Evolutionary conservation across 2,888 invertebrate genomes (phyloP).

Genomic region (Apotomis betuletana): DNA sequence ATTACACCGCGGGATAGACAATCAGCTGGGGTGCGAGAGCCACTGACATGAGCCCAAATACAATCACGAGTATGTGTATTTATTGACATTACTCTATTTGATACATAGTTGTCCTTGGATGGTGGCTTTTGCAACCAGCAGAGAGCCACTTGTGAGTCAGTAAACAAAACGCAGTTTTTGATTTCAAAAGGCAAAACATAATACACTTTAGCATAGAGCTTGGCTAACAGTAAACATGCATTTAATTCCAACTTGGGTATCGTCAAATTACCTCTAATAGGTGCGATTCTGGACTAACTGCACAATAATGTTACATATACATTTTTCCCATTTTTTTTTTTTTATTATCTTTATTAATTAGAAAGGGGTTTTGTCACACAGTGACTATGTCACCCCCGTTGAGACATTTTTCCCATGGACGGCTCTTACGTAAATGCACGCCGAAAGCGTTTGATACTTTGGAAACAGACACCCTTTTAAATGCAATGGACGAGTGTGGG

Average conservation of each 20-base stretch:
- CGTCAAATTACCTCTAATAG: not conserved
- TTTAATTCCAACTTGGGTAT: constrained; percentile 4
- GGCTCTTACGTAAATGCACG: not conserved
- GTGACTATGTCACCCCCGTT: too few relatives aligned
- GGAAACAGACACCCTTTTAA: too few relatives aligned
- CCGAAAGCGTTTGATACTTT: too few relatives aligned
- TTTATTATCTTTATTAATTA: too few relatives aligned
- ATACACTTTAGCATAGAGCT: not conserved
- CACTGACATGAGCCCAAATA: not conserved
- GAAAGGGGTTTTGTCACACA: too few relatives aligned
- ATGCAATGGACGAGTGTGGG: too few relatives aligned
- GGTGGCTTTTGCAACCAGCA: constrained; percentile 14
- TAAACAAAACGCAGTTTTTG: not conserved
- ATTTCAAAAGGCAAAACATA: not conserved
- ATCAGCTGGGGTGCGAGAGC: constrained; percentile 2
- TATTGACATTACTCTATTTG: not conserved
- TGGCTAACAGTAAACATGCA: constrained; percentile 6
- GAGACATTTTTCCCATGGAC: not conserved
- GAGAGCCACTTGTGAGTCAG: constrained; percentile 12
- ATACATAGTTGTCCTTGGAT: not conserved
- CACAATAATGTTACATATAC: constrained; percentile 6
- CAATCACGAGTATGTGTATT: not conserved
- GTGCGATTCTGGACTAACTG: constrained; percentile 2
- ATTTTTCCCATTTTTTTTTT: too few relatives aligned
- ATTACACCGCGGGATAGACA: not conserved